Conservation (phyloP, 53 echinoderm and acorn worm species). For the Luidia sarsii region DNA sequence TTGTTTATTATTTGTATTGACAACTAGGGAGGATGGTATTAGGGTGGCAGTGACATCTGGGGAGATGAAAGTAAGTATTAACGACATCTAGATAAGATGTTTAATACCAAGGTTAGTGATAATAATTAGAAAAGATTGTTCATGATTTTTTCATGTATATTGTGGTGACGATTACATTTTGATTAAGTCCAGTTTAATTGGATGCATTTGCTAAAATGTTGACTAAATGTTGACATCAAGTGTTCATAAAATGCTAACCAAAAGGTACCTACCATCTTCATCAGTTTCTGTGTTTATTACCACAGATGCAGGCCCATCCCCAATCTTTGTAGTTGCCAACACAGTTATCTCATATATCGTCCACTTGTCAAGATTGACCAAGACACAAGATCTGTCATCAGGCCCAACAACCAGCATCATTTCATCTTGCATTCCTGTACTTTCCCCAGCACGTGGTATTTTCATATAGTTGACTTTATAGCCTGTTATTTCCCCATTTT, state of each 20-base stretch:
- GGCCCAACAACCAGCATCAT: constrained; percentile 57
- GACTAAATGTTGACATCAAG: no score
- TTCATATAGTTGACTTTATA: constrained; percentile 87
- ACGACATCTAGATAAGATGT: no score
- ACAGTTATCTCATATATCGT: constrained; percentile 86
- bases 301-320: constrained; percentile 91
- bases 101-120: no score
- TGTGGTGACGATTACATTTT: neutral
- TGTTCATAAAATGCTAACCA: neutral
- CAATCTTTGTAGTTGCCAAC: constrained; percentile 80
- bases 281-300: constrained; percentile 68
- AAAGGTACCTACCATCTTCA: constrained; percentile 94
- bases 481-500: constrained; percentile 89
- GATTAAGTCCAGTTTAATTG: no score
- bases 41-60: no score
- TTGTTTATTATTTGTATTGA: no score
- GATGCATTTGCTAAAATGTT: no score
- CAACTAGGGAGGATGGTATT: no score
- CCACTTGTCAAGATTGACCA: constrained; percentile 84
- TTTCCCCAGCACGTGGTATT: constrained; percentile 41
- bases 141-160: no score
- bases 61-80: no score
- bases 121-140: no score
- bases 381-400: constrained; percentile 47
- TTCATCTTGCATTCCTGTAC: constrained; percentile 11